Base-by-base conservation (phyloP, 2,797 vertebrate species). In the Chaenodraco wilsoni region DNA sequence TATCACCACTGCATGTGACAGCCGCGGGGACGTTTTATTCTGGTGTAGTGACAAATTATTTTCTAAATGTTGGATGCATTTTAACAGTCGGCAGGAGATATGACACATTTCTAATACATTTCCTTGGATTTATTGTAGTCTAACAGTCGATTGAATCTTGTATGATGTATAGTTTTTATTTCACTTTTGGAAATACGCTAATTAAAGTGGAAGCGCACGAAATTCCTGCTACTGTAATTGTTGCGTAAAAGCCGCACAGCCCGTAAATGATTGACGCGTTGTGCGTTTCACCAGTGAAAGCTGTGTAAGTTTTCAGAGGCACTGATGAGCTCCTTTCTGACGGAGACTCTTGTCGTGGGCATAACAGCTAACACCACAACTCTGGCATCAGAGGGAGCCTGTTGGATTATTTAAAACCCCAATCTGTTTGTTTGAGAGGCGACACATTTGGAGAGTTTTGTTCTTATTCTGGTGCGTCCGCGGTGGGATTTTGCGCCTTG, bases 201-300 rank as follows among this genome's bases (percentile, higher is more conserved):
- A 65, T 37, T 2, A 51, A 12, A 50, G 0, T 3, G 1, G 16
- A 9, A 37, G 50, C 27, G 40, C 58, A 12, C 17, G 8, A 3
- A 16, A 15, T 11, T 3, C 14, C 3, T 2, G 27, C 15, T 23
- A 27, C 27, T 27, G 27, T 27, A 21, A 14, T 27, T 62, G 37
- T 83, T 69, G 86, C 89, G 85, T 86, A 89, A 88, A 84, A 81
- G 80, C 67, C 17, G 65, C 63, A 54, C 57, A 10, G n/a, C 59
- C 19, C 33, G 44, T 52, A 69, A 12, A 4, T 12, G 33, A 58
- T 7, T 17, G 65, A 72, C 69, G 75, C 70, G 65, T 11, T 15
- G 41, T 49, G 72, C 57, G 41, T 69, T 46, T 55, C 40, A 41
- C 67, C 69, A 44, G 2, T 44, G 69, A 27, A 15, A 57, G 56